Evolutionary conservation across 1,140 invertebrate species (phyloP).

Genomic region (Penaeus vannamei): DNA sequence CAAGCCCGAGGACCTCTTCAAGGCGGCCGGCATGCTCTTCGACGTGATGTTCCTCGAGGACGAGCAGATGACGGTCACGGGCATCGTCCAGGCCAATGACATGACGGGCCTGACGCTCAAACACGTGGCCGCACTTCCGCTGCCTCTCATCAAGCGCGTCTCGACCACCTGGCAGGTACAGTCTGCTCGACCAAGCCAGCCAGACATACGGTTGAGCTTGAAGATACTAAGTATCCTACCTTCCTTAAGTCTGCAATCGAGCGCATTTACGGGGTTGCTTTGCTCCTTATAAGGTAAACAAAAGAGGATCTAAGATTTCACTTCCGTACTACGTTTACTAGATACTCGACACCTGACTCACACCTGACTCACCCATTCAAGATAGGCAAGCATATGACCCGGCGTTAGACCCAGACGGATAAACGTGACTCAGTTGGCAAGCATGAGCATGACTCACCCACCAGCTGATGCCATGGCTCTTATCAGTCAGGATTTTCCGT

Average conservation of each 20-base stretch:
- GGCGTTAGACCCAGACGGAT: neutral
- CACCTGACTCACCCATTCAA: too few species aligned
- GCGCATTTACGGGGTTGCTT: too few species aligned
- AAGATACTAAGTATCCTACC: too few species aligned
- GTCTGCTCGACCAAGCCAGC: too few species aligned
- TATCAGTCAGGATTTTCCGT: neutral
- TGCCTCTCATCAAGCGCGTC: slow-evolving; percentile 62
- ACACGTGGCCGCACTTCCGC: slow-evolving; percentile 57
- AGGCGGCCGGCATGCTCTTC: slow-evolving; percentile 62
- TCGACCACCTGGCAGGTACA: slow-evolving; percentile 62
- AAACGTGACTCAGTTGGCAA: neutral
- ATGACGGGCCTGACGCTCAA: slow-evolving; percentile 59
- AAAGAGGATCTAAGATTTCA: too few species aligned
- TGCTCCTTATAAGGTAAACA: too few species aligned
- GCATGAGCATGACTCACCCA: neutral
- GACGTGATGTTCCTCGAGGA: slow-evolving; percentile 66
- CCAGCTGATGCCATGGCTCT: neutral
- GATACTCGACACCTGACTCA: too few species aligned
- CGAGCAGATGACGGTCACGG: slow-evolving; percentile 63
- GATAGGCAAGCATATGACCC: too few species aligned
- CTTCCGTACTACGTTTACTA: too few species aligned
- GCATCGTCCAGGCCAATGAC: slow-evolving; percentile 66
- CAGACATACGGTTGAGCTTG: too few species aligned
- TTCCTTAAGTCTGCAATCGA: too few species aligned
- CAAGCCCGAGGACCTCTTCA: slow-evolving; percentile 63